A percentile compares a stretch with the other conserved stretches of the same genome.
These are phyloP conservation scores for Cladopsammia gracilis DNA, from an alignment of 64 coral and sea anemone species.

Conservation along the genomic window DNA sequence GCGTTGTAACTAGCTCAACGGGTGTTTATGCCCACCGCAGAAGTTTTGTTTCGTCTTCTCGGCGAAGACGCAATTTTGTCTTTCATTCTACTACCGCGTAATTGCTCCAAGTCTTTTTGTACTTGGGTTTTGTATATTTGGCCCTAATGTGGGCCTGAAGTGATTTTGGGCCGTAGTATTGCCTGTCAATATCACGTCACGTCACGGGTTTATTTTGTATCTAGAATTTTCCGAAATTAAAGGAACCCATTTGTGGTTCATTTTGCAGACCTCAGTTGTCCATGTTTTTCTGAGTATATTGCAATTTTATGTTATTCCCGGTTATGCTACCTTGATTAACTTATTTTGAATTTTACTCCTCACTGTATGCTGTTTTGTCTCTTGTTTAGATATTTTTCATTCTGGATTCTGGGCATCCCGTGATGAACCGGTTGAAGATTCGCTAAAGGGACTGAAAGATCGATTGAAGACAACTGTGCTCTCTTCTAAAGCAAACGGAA, in stretches of 20 bases:
- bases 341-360: not conserved
- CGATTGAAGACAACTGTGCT: constrained; percentile 32
- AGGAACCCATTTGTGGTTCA: constrained; percentile 17
- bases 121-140: no score
- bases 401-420: constrained; percentile 21
- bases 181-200: no score
- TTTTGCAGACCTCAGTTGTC: constrained; percentile 21
- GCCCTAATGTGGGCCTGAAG: no score
- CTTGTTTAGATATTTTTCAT: not conserved
- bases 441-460: constrained; percentile 2
- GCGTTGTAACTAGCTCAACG: not conserved
- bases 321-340: not conserved
- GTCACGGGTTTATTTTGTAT: not conserved
- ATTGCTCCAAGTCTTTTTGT: no score
- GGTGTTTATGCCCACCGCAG: not conserved
- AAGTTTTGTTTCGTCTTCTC: no score
- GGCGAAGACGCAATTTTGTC: no score
- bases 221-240: constrained; percentile 23
- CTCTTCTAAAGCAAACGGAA: constrained; percentile 40
- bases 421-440: not conserved
- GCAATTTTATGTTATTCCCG: not conserved
- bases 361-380: not conserved
- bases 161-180: no score
- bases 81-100: no score
- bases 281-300: not conserved